These are phyloP conservation scores for Lateolabrax maculatus DNA, from an alignment of 2,797 vertebrate species.

Conservation along the genomic window DNA sequence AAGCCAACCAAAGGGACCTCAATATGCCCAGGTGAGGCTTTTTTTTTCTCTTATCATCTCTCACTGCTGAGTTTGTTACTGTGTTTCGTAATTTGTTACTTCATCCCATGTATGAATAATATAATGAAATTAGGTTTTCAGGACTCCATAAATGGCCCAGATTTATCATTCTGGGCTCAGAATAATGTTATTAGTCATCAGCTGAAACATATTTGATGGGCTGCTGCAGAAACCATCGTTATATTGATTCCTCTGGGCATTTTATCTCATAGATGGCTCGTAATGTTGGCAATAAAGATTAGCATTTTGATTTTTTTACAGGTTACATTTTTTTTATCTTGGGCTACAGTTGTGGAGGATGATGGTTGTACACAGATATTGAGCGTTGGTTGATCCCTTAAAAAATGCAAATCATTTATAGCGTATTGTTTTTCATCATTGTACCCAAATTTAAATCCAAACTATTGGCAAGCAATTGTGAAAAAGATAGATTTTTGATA, in stretches of 20 bases:
- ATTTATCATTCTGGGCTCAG: conserved; percentile 61
- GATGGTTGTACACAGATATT: conserved; percentile 13
- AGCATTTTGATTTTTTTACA: conserved; percentile 36
- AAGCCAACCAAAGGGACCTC: conserved; percentile 91
- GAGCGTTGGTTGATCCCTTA: conserved; percentile 14
- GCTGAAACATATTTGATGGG: conserved; percentile 65
- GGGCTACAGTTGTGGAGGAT: conserved; percentile 8
- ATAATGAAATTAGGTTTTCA: conserved; percentile 57
- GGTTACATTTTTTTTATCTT: conserved; percentile 25
- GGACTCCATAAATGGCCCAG: conserved; percentile 64
- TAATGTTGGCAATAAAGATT: conserved; percentile 42
- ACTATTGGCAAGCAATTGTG: neutral
- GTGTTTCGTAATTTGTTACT: conserved; percentile 22
- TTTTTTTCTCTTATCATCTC: neutral
- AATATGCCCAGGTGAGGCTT: conserved; percentile 91
- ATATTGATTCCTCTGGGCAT: conserved; percentile 50
- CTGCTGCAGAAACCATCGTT: conserved; percentile 47
- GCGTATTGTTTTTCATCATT: neutral
- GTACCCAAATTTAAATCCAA: neutral
- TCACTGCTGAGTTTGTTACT: conserved; percentile 22
- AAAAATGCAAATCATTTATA: neutral
- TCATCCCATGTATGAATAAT: conserved; percentile 30
- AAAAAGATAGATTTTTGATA: too few species aligned
- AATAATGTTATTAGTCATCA: conserved; percentile 72
- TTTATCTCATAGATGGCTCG: conserved; percentile 17